phyloP scores from a whole-genome alignment of 2,113 vertebrate species.

The Leptodactylus fuscus region DNA sequence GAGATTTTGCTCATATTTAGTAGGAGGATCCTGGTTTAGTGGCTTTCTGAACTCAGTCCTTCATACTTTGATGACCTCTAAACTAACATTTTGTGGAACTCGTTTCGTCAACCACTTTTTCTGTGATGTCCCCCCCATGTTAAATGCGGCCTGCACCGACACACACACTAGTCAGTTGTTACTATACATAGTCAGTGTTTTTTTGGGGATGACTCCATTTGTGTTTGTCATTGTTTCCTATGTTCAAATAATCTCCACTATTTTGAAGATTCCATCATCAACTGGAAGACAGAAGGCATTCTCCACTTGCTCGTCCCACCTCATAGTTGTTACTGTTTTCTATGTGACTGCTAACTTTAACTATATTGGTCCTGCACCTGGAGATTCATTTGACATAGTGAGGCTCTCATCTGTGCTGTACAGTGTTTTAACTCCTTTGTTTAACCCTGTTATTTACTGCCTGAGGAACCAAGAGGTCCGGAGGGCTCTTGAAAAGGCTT shows the following conservation, averaged over 20 bases:
- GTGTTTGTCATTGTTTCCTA: constrained; percentile 58
- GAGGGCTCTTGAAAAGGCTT: not conserved
- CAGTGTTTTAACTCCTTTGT: not conserved
- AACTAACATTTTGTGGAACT: constrained; percentile 62
- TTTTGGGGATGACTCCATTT: constrained; percentile 36
- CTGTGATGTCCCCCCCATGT: constrained; percentile 64
- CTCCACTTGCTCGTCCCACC: constrained; percentile 65
- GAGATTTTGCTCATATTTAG: constrained; percentile 61
- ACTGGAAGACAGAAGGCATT: constrained; percentile 61
- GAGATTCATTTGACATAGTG: not conserved
- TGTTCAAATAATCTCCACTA: constrained; percentile 54
- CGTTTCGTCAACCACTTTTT: constrained; percentile 67
- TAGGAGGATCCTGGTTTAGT: constrained; percentile 56
- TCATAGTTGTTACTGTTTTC: constrained; percentile 61
- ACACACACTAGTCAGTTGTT: constrained; percentile 21
- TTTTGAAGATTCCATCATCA: constrained; percentile 56
- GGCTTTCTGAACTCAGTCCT: constrained; percentile 57
- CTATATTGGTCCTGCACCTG: not conserved
- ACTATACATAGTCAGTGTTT: constrained; percentile 32
- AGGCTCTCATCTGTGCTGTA: not conserved
- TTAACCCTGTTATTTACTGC: constrained; percentile 3
- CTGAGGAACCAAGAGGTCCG: not conserved
- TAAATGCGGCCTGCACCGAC: constrained; percentile 56
- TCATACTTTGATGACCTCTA: constrained; percentile 28
- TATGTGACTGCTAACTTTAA: constrained; percentile 59